phyloP scores from a whole-genome alignment of 2,888 invertebrate species.

The Diploptera punctata region DNA sequence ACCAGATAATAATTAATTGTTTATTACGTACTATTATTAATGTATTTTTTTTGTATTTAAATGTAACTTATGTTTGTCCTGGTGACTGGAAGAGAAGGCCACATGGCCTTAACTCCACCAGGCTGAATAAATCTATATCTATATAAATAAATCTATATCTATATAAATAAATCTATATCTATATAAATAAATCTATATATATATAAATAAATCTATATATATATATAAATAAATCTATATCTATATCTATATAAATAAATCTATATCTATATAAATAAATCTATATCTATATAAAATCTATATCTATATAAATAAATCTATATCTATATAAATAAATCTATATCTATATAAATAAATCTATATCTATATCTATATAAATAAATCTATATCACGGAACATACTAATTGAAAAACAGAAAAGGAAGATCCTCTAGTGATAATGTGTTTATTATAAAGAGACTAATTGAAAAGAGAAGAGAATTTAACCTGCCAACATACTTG shows the following conservation, averaged over 20 bases:
- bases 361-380: neutral
- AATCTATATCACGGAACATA: too few relatives aligned
- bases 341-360: neutral
- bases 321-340: neutral
- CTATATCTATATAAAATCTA: neutral
- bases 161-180: neutral
- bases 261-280: neutral
- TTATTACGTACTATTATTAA: too few relatives aligned
- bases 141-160: neutral
- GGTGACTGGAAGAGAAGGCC: too few relatives aligned
- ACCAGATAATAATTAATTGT: too few relatives aligned
- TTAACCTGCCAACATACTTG: too few relatives aligned
- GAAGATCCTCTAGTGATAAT: too few relatives aligned
- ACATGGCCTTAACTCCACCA: too few relatives aligned
- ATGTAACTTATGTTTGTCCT: too few relatives aligned
- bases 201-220: neutral
- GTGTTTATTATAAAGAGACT: too few relatives aligned
- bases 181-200: neutral
- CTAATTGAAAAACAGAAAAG: too few relatives aligned
- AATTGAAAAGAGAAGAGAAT: too few relatives aligned
- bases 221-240: neutral
- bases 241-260: neutral
- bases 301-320: neutral
- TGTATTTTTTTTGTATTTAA: too few relatives aligned
- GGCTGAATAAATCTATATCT: neutral